A percentile compares a stretch with the other conserved stretches of the same genome.
Conservation (phyloP, 2,888 invertebrate genomes). For the Pheosia tremula region DNA sequence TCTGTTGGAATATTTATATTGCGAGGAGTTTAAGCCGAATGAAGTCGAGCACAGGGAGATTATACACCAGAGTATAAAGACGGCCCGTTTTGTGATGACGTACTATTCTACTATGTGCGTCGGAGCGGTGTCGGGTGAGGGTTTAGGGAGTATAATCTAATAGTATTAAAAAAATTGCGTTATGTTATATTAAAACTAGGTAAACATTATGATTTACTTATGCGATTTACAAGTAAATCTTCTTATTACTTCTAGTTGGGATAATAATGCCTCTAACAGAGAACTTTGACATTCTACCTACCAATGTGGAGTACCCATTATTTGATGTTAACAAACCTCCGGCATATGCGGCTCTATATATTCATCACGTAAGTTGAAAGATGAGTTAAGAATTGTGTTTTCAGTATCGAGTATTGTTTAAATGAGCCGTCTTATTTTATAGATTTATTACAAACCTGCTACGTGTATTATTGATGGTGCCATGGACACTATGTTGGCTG, state of each 20-base stretch:
- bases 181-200: no score
- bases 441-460: slow-evolving; percentile 81
- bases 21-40: slow-evolving; percentile 69
- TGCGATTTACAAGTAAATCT: slow-evolving; percentile 4
- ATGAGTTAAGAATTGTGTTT: not conserved
- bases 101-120: slow-evolving; percentile 77
- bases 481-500: slow-evolving; percentile 79
- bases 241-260: slow-evolving; percentile 59
- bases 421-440: slow-evolving; percentile 30
- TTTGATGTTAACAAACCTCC: slow-evolving; percentile 71
- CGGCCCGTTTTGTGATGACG: slow-evolving; percentile 73
- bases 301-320: slow-evolving; percentile 77
- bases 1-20: slow-evolving; percentile 67
- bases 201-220: not conserved
- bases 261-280: slow-evolving; percentile 77
- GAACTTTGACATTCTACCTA: slow-evolving; percentile 73
- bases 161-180: not conserved
- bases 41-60: slow-evolving; percentile 70
- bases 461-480: slow-evolving; percentile 79
- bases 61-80: slow-evolving; percentile 66
- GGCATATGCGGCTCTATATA: slow-evolving; percentile 63
- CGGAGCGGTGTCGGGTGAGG: slow-evolving; percentile 74
- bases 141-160: slow-evolving; percentile 9
- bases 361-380: slow-evolving; percentile 68
- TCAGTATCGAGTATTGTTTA: no score